Evolutionary conservation across 2,113 vertebrate genomes (phyloP), one percentile per base, ranked within the genome.

Genomic region (Proteles cristata): DNA sequence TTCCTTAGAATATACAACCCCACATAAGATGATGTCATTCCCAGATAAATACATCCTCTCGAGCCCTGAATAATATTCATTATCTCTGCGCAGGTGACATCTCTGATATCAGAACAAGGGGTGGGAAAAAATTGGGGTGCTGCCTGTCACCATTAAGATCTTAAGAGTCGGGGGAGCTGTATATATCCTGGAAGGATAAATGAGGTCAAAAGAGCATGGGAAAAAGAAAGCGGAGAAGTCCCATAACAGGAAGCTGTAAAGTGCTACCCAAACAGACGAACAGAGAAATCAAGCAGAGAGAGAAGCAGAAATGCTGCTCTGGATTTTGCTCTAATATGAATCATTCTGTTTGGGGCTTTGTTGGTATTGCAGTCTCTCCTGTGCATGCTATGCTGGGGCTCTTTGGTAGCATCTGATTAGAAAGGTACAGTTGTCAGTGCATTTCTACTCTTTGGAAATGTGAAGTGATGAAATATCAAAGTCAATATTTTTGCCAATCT

Each of bases 401-500:
- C 95, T 96, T 53, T 95, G 95, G 87, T 96, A 96, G 45, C 94
- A 96, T 97, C 76, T 43, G 97, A 98, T 98, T 98, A 98, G 97
- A 98, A 98, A 98, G 97, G 98, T 97, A 96, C 97, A 81, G 77
- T 97, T 98, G 97, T 98, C 97, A 97, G 95, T 77, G 43, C 82
- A 80, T 98, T 98, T 97, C 96, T 65, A 77, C 83, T 96, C 79
- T 92, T 97, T 98, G 93, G 93, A 97, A 95, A 98, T 98, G 77
- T 91, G 76, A 98, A 98, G 90, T 94, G 97, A 98, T 98, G 96
- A 98, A 98, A 98, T 98, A 97, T 95, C 98, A 98, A 98, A 98
- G 97, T 98, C 98, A 98, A 98, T 98, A 98, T 98, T 98, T 98
- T 98, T 98, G 97, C 98, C 96, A 98, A 96, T 98, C 91, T 98